Evolutionary conservation across 1,140 invertebrate genomes (phyloP), one percentile per base, ranked within the genome.

Genomic region (Neelides sp.): DNA sequence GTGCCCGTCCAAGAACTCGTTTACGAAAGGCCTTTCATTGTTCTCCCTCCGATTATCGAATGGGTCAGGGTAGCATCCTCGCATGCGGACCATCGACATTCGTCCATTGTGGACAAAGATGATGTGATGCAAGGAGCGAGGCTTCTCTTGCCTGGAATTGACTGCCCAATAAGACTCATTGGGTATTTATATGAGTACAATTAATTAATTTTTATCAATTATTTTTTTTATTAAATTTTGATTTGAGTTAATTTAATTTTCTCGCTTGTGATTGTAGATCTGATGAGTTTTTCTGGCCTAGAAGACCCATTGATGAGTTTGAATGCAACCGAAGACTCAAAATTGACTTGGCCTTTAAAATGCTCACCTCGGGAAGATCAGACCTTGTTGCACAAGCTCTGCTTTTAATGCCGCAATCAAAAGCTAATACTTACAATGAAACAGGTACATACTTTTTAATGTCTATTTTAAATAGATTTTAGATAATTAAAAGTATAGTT

Each of bases 61-160:
- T 92, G 87, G 88, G 68, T 90, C 35, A 69, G 86, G 3, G 84
- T 87, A 1, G 78, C 83, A 0, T 75, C 78, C 0, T 83, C 85
- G 0, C 85, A 90, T 65, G 78, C 84, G 0, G 80, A 85, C 45
- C 78, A 89, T 62, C 73, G 88, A n/a, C 79, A 80, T 44, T 79
- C 83, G 0, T 69, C 75, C 5, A 72, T 82, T 32, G 75, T 89
- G 13, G 87, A 91, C 66, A 81, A 82, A 49, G 85, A 91, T 64
- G 87, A 92, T 64, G 79, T 91, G 7, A 77, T 83, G 73, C 85
- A 92, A 68, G 85, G 87, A 0, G 86, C 86, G 0, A 67, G 88
- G 28, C 65, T 92, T 15, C 70, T 92, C 10, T 69, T 92, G 26
- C 87, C 88, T 1, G 52, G 86, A 23, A 84, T 89, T 0, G 87